Base-by-base conservation (phyloP, 1,140 invertebrate genomes). In the Drosophila leontia region DNA sequence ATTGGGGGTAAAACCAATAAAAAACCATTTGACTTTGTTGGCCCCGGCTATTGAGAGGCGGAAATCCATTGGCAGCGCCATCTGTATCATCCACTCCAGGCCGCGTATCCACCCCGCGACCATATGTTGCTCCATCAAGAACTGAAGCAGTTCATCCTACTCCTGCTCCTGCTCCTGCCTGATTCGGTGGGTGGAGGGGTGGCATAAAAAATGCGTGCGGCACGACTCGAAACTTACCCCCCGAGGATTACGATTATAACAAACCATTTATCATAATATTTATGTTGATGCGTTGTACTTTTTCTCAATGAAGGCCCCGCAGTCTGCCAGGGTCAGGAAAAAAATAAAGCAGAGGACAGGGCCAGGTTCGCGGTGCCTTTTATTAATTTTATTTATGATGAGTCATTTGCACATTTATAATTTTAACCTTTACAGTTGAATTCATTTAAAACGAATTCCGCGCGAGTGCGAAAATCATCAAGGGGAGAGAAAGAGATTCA, bases 191-290 rank as follows among this genome's bases (percentile, higher is more conserved):
- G 44, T 62, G 51, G 63, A 47, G 65, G 74, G 74, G 42, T 55
- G 75, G 71, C 58, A 91, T 91, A 91, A 85, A 86, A 82, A 91
- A 91, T 86, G 86, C 86, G 86, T 77, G 80, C 76, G 86, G 82
- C 86, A 90, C 86, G 86, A 74, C 79, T 83, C 61, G 59, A 91
- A 92, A 92, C 87, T 92, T 91, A 92, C 91, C 91, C 91, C 91
- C 84, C 87, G 91, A 83, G 78, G 91, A 86, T 92, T 91, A 92
- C 80, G 91, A 92, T 92, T 91, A 92, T 92, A 88, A 81, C 91
- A 90, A 91, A 84, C 87, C 91, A 92, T 92, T 92, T 92, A 92
- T 92, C 91, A 92, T 92, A 92, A 92, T 92, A 92, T 92, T 92
- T 92, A 92, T 92, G 91, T 91, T 92, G 91, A 92, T 91, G 91